Base-by-base conservation (phyloP, 2,888 invertebrate genomes). In the Vesta saturnalis region DNA sequence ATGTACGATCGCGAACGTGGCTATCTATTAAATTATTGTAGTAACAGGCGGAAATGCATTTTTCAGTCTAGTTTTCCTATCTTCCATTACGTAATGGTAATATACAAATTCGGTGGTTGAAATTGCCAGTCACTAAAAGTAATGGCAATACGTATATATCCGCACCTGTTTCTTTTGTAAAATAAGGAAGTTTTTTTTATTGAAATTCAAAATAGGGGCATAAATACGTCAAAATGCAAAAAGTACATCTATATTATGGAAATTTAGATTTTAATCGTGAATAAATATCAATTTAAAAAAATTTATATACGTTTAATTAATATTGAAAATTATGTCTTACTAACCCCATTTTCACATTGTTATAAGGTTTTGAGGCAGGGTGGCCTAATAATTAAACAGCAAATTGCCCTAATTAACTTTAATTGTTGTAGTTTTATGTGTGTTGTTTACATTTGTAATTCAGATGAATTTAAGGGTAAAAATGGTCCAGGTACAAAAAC, bases 111-210 rank as follows among this genome's bases (percentile, higher is more conserved):
- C 57, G 60, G 21, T 47, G 52, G 60, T 21, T 64, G 54, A 71
- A 71, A 61, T 71, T 67, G 72, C 70, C 63, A 57, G 67, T 72
- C 72, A 72, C 62, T 59, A 57, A 62, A 72, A 71, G 69, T 71
- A 71, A 72, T 71, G 70, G 61, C 66, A 64, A 47, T 54, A 64
- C 22, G n/a, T 19, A 10, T n/a, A 39, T 62, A 39, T 22, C 39
- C 62, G 63, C 73, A 73, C 73, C 73, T 73, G 73, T 64, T 68
- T 64, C 52, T 62, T 43, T 60, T 54, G 52, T 21, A 21, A 22
- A 58, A 35, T 39, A 35, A 35, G 39, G 39, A 56, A 22, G 8
- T 39, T 39, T 1, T n/a, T n/a, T n/a, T 10, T 12, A 39, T 39
- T 39, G 8, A 39, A 39, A 23, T 23, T 5, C 8, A 8, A 23